These are phyloP conservation scores for Silurus aristotelis DNA, from an alignment of 2,797 vertebrate species.

Conservation along the genomic window DNA sequence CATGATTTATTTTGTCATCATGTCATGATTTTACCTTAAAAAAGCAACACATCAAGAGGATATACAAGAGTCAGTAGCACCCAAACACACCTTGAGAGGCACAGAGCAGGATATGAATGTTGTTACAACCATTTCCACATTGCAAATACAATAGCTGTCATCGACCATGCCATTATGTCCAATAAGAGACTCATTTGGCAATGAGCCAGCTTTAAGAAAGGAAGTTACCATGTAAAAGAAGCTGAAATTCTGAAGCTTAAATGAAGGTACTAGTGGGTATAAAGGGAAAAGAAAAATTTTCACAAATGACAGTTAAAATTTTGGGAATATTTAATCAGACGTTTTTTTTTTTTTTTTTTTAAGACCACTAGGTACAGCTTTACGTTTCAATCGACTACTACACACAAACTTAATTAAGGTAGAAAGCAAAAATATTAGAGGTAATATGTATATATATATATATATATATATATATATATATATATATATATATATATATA, in stretches of 20 bases:
- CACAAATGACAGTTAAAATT: background rate
- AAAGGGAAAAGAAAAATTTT: background rate
- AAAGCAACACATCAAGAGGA: constrained; percentile 42
- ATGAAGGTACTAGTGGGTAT: background rate
- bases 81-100: constrained; percentile 24
- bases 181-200: constrained; percentile 49
- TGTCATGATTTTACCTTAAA: constrained; percentile 23
- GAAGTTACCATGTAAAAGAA: constrained; percentile 42
- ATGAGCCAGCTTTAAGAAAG: constrained; percentile 34
- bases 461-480: too few species aligned
- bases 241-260: background rate
- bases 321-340: background rate
- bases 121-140: constrained; percentile 56
- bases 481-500: too few species aligned
- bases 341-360: background rate
- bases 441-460: too few species aligned
- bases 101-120: constrained; percentile 53
- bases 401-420: too few species aligned
- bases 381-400: background rate
- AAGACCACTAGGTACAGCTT: background rate
- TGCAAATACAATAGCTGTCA: constrained; percentile 54
- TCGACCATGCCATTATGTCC: constrained; percentile 42
- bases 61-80: constrained; percentile 36
- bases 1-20: background rate
- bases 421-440: too few species aligned